These are phyloP conservation scores for Lycaon pictus DNA, from an alignment of 2,113 vertebrate genomes.

Conservation along the genomic window DNA sequence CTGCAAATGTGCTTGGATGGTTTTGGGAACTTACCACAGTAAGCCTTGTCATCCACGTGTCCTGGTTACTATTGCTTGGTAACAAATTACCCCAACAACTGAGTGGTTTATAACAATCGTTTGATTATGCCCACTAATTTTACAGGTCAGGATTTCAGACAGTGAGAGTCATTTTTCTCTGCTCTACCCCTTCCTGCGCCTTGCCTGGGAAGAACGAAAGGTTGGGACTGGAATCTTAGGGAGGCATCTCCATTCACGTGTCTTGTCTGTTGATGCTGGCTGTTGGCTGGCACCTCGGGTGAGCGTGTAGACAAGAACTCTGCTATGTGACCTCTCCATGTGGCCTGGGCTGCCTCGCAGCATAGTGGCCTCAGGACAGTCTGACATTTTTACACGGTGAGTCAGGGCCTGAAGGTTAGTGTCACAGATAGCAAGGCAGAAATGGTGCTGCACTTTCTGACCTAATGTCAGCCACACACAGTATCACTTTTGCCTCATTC, in stretches of 20 bases:
- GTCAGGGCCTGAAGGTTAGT: not conserved
- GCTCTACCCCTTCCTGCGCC: not conserved
- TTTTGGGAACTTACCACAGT: not conserved
- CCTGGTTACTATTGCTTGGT: not conserved
- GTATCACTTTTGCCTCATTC: not conserved
- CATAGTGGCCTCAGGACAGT: not conserved
- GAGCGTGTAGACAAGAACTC: not conserved
- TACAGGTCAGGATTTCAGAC: not conserved
- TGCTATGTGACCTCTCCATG: not conserved
- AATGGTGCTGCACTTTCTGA: not conserved
- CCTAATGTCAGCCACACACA: not conserved
- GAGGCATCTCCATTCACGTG: not conserved
- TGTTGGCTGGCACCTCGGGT: not conserved
- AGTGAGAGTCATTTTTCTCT: not conserved
- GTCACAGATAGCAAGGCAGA: not conserved
- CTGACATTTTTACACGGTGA: not conserved
- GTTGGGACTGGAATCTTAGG: not conserved
- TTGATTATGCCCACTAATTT: slow-evolving; percentile 18
- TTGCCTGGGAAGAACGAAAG: not conserved
- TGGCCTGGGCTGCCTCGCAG: not conserved
- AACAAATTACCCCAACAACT: slow-evolving; percentile 22
- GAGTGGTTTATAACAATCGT: slow-evolving; percentile 20
- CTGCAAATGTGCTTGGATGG: not conserved
- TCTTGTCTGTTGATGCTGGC: not conserved
- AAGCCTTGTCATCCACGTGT: not conserved